Evolutionary conservation across 2,113 vertebrate genomes (phyloP).

Genomic region (Sylvia atricapilla): DNA sequence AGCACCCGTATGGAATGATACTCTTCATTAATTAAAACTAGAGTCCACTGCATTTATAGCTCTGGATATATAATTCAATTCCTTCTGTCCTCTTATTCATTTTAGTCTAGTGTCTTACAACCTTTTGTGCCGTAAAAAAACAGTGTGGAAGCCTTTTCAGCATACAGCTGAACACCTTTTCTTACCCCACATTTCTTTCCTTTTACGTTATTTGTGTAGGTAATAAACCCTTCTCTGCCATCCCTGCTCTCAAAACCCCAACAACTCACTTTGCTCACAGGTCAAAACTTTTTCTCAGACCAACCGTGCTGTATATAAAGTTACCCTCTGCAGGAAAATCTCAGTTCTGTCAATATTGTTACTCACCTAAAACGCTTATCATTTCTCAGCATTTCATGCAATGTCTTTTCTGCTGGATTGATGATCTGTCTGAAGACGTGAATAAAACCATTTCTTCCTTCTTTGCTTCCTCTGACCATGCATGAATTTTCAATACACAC

Average conservation of each 20-base stretch:
- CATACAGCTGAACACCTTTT: not conserved
- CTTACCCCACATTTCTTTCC: not conserved
- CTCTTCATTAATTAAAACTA: not conserved
- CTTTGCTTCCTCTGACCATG: constrained; percentile 92
- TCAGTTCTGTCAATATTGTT: not conserved
- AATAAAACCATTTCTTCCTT: constrained; percentile 92
- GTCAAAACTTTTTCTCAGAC: not conserved
- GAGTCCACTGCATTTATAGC: not conserved
- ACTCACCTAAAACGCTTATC: constrained; percentile 89
- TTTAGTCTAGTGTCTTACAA: not conserved
- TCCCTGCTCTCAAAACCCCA: not conserved
- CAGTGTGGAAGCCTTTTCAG: not conserved
- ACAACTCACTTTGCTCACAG: not conserved
- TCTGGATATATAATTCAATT: not conserved
- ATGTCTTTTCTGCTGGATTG: constrained; percentile 81
- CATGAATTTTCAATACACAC: constrained; percentile 96
- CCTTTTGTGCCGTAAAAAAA: not conserved
- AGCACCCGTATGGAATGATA: not conserved
- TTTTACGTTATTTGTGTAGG: not conserved
- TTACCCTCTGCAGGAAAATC: not conserved
- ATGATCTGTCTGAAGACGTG: constrained; percentile 86
- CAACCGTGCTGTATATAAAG: not conserved
- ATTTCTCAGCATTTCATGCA: constrained; percentile 82
- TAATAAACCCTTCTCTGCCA: not conserved
- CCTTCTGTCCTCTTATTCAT: not conserved